phyloP scores from a whole-genome alignment of 2,113 vertebrate genomes.

The Microcebus jonahi region DNA sequence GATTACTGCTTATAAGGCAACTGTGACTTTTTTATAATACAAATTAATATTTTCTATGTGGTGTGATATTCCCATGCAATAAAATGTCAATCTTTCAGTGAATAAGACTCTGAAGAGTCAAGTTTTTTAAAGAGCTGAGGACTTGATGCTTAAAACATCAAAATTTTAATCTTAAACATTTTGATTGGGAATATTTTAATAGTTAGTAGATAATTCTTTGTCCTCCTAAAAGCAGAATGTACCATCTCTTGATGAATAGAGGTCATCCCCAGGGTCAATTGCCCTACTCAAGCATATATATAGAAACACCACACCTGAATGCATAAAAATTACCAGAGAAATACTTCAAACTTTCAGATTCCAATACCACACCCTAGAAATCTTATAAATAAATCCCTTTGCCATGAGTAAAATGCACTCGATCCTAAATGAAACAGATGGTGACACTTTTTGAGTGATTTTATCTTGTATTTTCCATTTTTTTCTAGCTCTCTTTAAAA shows the following conservation, averaged over 20 bases:
- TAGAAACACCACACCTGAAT: neutral
- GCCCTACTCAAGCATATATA: neutral
- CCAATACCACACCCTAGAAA: neutral
- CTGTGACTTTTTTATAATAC: neutral
- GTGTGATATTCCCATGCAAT: neutral
- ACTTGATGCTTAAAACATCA: neutral
- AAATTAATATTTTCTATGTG: neutral
- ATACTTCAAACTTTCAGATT: neutral
- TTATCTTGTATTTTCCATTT: neutral
- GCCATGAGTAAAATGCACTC: neutral
- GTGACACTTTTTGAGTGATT: neutral
- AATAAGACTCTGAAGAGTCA: neutral
- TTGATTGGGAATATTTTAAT: neutral
- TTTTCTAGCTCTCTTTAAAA: conserved; percentile 24
- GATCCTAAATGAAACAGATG: neutral
- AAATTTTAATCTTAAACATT: neutral
- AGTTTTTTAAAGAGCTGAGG: conserved; percentile 10
- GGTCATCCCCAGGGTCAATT: neutral
- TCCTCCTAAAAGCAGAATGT: neutral
- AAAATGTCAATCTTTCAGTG: conserved; percentile 11
- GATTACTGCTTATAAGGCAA: conserved; percentile 42
- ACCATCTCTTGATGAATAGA: neutral
- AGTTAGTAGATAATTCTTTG: neutral
- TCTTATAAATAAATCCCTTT: neutral
- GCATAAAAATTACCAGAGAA: neutral